phyloP scores from a whole-genome alignment of 2,888 invertebrate species.

The Pristionchus exspectatus region DNA sequence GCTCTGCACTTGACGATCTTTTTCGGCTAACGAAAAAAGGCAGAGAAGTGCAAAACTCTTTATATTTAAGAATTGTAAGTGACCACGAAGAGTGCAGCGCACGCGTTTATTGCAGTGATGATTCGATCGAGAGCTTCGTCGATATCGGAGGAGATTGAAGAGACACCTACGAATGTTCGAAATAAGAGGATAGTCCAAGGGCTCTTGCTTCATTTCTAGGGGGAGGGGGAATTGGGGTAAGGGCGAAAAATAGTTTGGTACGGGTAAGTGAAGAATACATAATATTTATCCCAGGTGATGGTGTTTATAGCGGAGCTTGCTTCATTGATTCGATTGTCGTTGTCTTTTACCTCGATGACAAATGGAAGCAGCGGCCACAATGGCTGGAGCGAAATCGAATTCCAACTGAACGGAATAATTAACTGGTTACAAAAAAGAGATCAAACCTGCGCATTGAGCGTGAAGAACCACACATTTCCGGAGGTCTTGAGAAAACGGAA shows the following conservation, averaged over 20 bases:
- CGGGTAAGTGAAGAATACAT: too few species aligned
- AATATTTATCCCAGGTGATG: too few species aligned
- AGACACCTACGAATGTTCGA: neutral
- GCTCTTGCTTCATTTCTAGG: too few species aligned
- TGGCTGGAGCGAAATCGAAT: constrained; percentile 39
- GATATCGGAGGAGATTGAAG: constrained; percentile 49
- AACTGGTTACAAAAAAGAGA: neutral
- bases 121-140: constrained; percentile 56
- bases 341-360: neutral
- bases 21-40: neutral
- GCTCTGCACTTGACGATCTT: neutral
- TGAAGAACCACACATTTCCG: constrained; percentile 60
- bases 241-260: too few species aligned
- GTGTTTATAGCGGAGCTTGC: neutral
- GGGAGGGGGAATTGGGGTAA: too few species aligned
- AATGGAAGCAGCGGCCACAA: constrained; percentile 38
- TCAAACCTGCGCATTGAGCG: constrained; percentile 56
- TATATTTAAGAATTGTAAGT: neutral
- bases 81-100: constrained; percentile 14
- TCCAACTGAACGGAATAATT: constrained; percentile 53
- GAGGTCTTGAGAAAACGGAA: constrained; percentile 56
- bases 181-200: neutral
- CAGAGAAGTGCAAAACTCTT: neutral
- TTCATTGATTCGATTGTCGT: neutral
- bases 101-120: constrained; percentile 38